Base-by-base conservation (phyloP, 2,113 vertebrate genomes). In the Parus major region DNA sequence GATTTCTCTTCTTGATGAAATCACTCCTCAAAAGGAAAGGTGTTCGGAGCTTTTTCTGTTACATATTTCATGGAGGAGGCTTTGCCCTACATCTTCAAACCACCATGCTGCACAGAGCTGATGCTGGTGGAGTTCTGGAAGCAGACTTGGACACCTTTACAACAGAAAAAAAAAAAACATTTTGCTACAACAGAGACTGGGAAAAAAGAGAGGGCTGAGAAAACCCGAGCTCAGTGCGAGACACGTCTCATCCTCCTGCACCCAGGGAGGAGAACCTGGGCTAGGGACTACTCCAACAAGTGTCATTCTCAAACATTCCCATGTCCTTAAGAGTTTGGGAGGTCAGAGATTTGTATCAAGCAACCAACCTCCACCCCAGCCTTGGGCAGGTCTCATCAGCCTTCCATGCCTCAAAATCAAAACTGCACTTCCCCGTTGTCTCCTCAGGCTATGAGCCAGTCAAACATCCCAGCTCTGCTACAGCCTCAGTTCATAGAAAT, bases 181-280 rank as follows among this genome's bases (percentile, higher is more conserved):
- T 16, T 22, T 85, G 57, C 27, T 4, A 0, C 0, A 1, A 55
- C 5, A 82, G 15, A 82, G 29, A 22, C 25, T 55, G 63, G 8
- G 44, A 15, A 10, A 60, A 42, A 94, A 69, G 16, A 18, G 22
- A 63, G 22, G 65, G 36, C 21, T 55, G 44, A 63, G 66, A 86
- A 76, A 86, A 29, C 33, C 44, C 35, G 49, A 56, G 59, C 29
- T 33, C 24, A 47, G 0, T 19, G 53, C 0, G 1, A 72, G 86
- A 60, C 15, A 31, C 16, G 13, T 22, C n/a, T 65, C 29, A 23
- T 27, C 15, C 36, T 44, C 23, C 28, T 70, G 47, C 6, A 49
- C 10, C 31, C 29, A 42, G 15, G 23, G 44, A 90, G 60, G 47
- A 91, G 46, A 77, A 65, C 25, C 42, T 46, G 36, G n/a, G 25